Evolutionary conservation across 2,797 vertebrate species (phyloP).

Genomic region (Melanotaenia nigrans): DNA sequence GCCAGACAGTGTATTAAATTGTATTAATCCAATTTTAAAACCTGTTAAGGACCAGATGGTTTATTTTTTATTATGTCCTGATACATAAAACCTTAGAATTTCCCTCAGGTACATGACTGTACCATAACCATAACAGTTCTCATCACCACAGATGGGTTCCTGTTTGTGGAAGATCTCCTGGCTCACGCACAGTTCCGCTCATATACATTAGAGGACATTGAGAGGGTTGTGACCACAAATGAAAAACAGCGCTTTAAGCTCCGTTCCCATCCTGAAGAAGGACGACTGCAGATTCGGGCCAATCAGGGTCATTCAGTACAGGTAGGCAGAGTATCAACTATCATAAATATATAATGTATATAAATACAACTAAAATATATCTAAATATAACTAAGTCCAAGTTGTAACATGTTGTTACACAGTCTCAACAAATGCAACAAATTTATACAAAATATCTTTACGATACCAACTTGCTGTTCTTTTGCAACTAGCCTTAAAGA

Average conservation of each 20-base stretch:
- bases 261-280: constrained; percentile 68
- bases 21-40: too few species aligned
- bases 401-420: not conserved
- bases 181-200: constrained; percentile 81
- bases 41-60: too few species aligned
- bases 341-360: not conserved
- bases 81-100: not conserved
- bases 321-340: constrained; percentile 64
- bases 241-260: constrained; percentile 89
- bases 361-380: not conserved
- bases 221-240: constrained; percentile 84
- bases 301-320: constrained; percentile 92
- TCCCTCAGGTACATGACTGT: too few species aligned
- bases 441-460: not conserved
- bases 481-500: not conserved
- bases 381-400: not conserved
- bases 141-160: constrained; percentile 85
- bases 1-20: too few species aligned
- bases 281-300: constrained; percentile 86
- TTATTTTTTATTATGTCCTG: not conserved
- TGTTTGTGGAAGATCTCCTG: constrained; percentile 85
- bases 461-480: not conserved
- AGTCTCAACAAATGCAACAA: not conserved
- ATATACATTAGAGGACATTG: constrained; percentile 84
- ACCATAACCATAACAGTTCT: constrained; percentile 6